Evolutionary conservation across 2,888 invertebrate species (phyloP), one percentile per base, ranked within the genome.

Genomic region (Drosophila trichaetosa): DNA sequence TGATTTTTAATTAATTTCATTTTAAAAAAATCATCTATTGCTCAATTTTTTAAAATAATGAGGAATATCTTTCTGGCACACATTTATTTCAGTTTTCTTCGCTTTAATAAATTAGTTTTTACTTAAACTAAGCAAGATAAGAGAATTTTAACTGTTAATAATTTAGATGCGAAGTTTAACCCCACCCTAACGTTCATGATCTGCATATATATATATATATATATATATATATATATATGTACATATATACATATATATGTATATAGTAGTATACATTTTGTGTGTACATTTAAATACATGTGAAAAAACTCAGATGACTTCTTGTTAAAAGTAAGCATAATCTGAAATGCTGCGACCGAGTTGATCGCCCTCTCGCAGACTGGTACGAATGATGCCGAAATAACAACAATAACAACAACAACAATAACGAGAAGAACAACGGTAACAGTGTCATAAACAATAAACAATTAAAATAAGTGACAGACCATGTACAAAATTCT

Each of bases 381-480:
- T 91, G 89, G 89, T 89, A 89, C 84, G 67, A 76, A 61, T 73
- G 82, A 72, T 76, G 69, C 59, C 73, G 67, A 76, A 71, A 67
- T 56, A 68, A 56, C 61, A 49, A 51, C n/a, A 64, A 63, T 2
- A 24, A 24, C 24, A 24, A 24, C 29, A 69, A 68, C 36, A 48
- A 57, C 27, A 68, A 40, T 31, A 69, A 38, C 42, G 29, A 63
- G 49, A 63, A 62, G 60, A 82, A 71, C 58, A 61, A 48, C 58
- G 69, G 61, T 62, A 73, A 65, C 74, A 69, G 66, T 57, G 74
- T 72, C 74, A 73, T 78, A 83, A 83, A 76, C 89, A 84, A 89
- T 89, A 83, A 86, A 79, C 84, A 84, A 86, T 84, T 89, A 84
- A 89, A 89, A 76, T 73, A 88, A 84, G 89, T 86, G 84, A 86